These are phyloP conservation scores for Drosophila nr. fundita DNA, from an alignment of 2,888 invertebrate genomes.

Conservation along the genomic window DNA sequence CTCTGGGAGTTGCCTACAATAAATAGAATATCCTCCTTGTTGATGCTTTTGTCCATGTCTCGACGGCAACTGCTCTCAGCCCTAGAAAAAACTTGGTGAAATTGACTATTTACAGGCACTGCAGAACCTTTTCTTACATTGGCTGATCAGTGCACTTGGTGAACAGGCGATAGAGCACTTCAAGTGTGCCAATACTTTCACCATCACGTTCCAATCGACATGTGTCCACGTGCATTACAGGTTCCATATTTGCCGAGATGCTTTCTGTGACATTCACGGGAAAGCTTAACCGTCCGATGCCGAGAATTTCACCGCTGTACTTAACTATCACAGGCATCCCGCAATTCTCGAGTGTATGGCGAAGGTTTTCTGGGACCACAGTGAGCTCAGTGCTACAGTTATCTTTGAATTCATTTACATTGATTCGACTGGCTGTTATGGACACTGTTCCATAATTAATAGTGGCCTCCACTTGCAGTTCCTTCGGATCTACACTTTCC, in stretches of 20 bases:
- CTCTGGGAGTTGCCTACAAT: conserved; percentile 65
- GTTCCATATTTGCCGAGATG: conserved; percentile 52
- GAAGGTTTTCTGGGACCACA: conserved; percentile 56
- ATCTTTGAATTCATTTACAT: conserved; percentile 72
- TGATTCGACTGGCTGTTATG: conserved; percentile 73
- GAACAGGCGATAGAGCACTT: conserved; percentile 60
- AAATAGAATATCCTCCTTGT: conserved; percentile 73
- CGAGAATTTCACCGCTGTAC: conserved; percentile 51
- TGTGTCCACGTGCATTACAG: conserved; percentile 49
- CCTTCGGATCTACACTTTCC: conserved; percentile 36
- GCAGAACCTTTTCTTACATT: conserved; percentile 23
- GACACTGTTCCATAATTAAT: conserved; percentile 58
- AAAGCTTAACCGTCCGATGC: conserved; percentile 65
- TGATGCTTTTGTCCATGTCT: conserved; percentile 65
- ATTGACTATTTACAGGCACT: neutral
- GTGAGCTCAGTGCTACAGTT: conserved; percentile 60
- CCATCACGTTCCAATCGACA: conserved; percentile 50
- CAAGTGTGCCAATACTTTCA: conserved; percentile 52
- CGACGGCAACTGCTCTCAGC: conserved; percentile 22
- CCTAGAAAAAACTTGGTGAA: neutral
- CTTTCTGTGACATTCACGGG: conserved; percentile 52
- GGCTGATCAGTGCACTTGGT: conserved; percentile 54
- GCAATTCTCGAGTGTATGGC: conserved; percentile 45
- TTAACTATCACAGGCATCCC: conserved; percentile 68
- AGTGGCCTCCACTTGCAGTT: conserved; percentile 56